Evolutionary conservation across 2,888 invertebrate genomes (phyloP), one percentile per base, ranked within the genome.

Genomic region (Melanargia galathea): DNA sequence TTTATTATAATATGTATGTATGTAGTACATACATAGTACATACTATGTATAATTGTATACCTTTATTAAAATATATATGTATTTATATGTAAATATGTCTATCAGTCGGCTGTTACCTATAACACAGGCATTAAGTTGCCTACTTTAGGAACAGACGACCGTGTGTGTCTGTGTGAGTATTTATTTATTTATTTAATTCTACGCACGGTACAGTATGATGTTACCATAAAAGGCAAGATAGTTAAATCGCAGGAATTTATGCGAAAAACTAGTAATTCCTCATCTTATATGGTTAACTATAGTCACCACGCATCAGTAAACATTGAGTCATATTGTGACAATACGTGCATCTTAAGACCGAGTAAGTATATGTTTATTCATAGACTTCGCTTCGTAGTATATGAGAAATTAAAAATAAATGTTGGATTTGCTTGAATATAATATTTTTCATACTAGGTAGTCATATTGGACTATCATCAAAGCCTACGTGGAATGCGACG

Each of bases 211-310:
- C 56, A 13, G 40, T 46, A 13, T 52, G 40, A 60, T 48, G n/a
- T 63, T 68, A 60, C 71, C 70, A 68, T 72, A 57, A 70, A 70
- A 75, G 76, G 76, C 67, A 69, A 76, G 46, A 38, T 20, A 45
- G 60, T 60, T 64, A n/a, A 59, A 48, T 51, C 48, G 30, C 8
- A 58, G 58, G 63, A 55, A 64, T 67, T 60, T 64, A 62, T 64
- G 56, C 57, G 43, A 57, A 59, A 62, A 66, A 60, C 60, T 58
- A 57, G 40, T 58, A 61, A 67, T 67, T 67, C 65, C 60, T 67
- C 61, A 63, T 64, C 67, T 62, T 62, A 60, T 62, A 67, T 62
- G 65, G 61, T 48, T 60, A 64, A 60, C 59, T 59, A n/a, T n/a
- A 35, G 58, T 55, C 63, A 45, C 62, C 61, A 60, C 63, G 54